A percentile compares a stretch with the other conserved stretches of the same genome.
Conservation (phyloP, 1,140 invertebrate genomes). For the Atta texana region DNA sequence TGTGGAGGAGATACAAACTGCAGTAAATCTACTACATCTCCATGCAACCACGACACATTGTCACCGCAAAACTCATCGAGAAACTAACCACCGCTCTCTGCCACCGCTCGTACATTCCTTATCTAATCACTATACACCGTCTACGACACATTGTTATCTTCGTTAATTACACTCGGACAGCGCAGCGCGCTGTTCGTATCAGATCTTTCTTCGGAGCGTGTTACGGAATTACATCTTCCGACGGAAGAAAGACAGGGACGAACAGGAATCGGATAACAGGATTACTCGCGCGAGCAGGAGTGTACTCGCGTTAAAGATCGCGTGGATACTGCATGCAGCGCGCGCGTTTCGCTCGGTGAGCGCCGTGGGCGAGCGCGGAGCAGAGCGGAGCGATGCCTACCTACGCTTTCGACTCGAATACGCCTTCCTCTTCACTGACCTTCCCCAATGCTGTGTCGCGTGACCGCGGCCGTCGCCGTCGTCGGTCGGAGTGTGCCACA, state of each 20-base stretch:
- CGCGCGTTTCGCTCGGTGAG: slow-evolving; percentile 30
- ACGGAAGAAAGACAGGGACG: too few relatives aligned
- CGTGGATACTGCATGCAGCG: slow-evolving; percentile 31
- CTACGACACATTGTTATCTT: slow-evolving; percentile 13
- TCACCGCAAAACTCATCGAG: slow-evolving; percentile 3
- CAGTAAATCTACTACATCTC: background rate
- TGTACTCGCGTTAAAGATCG: slow-evolving; percentile 26
- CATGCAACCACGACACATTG: background rate
- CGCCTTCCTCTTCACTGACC: slow-evolving; percentile 58
- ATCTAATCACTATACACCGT: slow-evolving; percentile 16
- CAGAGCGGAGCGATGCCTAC: slow-evolving; percentile 49
- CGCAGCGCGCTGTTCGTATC: background rate
- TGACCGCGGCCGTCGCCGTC: slow-evolving; percentile 22
- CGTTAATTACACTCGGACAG: background rate
- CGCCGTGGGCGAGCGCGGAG: slow-evolving; percentile 57
- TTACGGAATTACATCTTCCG: background rate
- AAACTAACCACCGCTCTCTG: slow-evolving; percentile 17
- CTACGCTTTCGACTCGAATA: slow-evolving; percentile 40
- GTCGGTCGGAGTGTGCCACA: slow-evolving; percentile 31
- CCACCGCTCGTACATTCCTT: slow-evolving; percentile 8
- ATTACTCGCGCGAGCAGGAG: slow-evolving; percentile 34
- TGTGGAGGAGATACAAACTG: background rate
- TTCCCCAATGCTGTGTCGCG: slow-evolving; percentile 60
- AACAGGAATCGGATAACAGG: background rate
- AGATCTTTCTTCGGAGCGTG: background rate